Evolutionary conservation across 2,888 invertebrate species (phyloP), one percentile per base, ranked within the genome.

Genomic region (Trypoxylon attenuatum): DNA sequence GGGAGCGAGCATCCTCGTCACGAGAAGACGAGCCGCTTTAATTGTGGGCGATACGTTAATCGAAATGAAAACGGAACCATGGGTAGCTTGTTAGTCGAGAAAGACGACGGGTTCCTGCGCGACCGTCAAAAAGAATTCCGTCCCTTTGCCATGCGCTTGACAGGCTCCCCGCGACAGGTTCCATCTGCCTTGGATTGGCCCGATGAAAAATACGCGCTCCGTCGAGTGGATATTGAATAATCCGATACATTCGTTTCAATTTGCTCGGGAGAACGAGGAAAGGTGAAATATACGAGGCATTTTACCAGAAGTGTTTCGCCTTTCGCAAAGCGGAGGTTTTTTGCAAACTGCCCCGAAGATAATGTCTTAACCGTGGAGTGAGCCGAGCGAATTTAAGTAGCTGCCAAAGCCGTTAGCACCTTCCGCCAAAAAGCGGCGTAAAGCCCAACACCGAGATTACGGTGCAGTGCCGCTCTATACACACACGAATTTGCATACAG

Each of bases 301-400:
- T 49, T 27, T 52, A 42, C 45, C 39, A 29, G 18, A n/a, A 21
- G 27, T 47, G 42, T 43, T 38, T n/a, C 41, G 23, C 43, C 61
- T 75, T 75, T 75, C 67, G 66, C 18, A 69, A 67, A 56, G 33
- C n/a, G 72, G 39, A 19, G 55, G 38, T 65, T 74, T 71, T 71
- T 74, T 59, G 46, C 72, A 67, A 61, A 59, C 59, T 13, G 29
- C 51, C 74, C 54, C 65, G 59, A 42, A 65, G 70, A 75, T 75
- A 75, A 75, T 76, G 75, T 76, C 75, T 75, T 70, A 75, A 75
- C 76, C 57, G 75, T 33, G 49, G 55, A 53, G 19, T 52, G 55
- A 1, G 61, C 29, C 13, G 57, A 69, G 64, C 70, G 71, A 65
- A 66, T 73, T 66, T 71, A 67, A 73, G 68, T 55, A 71, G 59